Conservation (phyloP, 2,888 invertebrate genomes). For the Sphaeridia pumilis region DNA sequence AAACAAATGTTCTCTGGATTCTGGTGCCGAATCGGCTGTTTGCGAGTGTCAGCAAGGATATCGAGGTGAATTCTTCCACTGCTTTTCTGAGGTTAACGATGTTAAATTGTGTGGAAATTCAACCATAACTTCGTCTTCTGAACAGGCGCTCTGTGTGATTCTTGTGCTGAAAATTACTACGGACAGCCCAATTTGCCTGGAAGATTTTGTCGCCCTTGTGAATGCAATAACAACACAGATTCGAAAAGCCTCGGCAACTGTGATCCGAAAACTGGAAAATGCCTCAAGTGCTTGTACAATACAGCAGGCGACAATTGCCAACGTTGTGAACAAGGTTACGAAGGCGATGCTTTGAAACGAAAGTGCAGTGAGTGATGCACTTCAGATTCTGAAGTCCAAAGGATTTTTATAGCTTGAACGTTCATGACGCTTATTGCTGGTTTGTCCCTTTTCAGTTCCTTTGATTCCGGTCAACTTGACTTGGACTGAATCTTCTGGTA, state of each 20-base stretch:
- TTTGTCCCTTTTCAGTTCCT: too few relatives aligned
- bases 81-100: too few relatives aligned
- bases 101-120: too few relatives aligned
- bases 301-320: constrained; percentile 91
- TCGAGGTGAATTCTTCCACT: constrained; percentile 55
- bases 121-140: too few relatives aligned
- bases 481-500: too few relatives aligned
- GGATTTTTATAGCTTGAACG: too few relatives aligned
- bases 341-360: constrained; percentile 74
- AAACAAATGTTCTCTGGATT: constrained; percentile 71
- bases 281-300: constrained; percentile 80
- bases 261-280: constrained; percentile 78
- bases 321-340: constrained; percentile 73
- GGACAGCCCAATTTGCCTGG: constrained; percentile 74
- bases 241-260: constrained; percentile 76
- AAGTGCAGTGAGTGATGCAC: too few relatives aligned
- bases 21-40: constrained; percentile 71
- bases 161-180: constrained; percentile 88
- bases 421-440: too few relatives aligned
- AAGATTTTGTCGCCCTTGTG: constrained; percentile 77
- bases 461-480: too few relatives aligned
- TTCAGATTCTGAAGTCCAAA: too few relatives aligned
- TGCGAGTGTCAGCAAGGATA: constrained; percentile 83
- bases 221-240: constrained; percentile 89
- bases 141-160: constrained; percentile 64